Evolutionary conservation across 2,888 invertebrate genomes (phyloP).

Genomic region (Clitarchus hookeri): DNA sequence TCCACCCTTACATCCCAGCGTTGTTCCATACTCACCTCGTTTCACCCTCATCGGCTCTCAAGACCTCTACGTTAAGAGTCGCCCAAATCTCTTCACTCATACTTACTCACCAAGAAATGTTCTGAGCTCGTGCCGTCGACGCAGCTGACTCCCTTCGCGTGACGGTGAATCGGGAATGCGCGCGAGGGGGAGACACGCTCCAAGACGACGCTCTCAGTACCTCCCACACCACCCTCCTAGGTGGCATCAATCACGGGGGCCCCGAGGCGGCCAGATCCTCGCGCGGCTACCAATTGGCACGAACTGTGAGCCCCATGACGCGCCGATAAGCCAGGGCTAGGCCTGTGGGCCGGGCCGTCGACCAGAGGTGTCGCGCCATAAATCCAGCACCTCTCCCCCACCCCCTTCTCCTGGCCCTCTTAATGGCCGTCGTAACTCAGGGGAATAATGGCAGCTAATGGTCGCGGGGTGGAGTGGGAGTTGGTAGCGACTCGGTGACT

Average conservation of each 20-base stretch:
- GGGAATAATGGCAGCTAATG: conserved; percentile 14
- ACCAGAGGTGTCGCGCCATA: conserved; percentile 9
- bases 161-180: not conserved
- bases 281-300: conserved; percentile 1
- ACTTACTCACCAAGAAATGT: no score
- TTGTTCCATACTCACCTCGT: no score
- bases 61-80: no score
- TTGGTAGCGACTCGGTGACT: not conserved
- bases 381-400: not conserved
- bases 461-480: not conserved
- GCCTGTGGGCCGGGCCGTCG: not conserved
- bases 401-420: not conserved
- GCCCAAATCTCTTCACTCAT: no score
- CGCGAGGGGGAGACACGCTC: not conserved
- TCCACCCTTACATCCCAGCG: no score
- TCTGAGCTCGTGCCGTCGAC: no score
- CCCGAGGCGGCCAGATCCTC: not conserved
- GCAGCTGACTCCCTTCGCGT: no score
- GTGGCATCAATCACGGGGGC: not conserved
- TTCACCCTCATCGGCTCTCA: no score
- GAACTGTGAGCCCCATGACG: not conserved
- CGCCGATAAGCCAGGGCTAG: conserved; percentile 9
- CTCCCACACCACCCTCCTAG: not conserved
- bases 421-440: not conserved
- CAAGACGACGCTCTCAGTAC: not conserved